A percentile compares a stretch with the other conserved stretches of the same genome.
phyloP scores from a whole-genome alignment of 2,888 invertebrate species.

The Autographa gamma region DNA sequence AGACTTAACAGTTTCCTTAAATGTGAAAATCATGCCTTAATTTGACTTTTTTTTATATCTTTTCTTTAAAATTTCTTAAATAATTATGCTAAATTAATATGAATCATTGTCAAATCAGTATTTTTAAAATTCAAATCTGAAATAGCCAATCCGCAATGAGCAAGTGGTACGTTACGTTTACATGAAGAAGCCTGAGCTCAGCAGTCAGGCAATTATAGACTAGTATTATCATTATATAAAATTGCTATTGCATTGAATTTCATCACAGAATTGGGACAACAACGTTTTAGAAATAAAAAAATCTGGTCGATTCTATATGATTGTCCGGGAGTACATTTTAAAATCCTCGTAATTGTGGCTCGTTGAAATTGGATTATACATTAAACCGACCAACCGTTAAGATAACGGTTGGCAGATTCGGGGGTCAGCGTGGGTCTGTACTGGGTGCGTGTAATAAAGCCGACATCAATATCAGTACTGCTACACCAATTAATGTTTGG shows the following conservation, averaged over 20 bases:
- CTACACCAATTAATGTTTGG: neutral
- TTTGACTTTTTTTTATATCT: too few relatives aligned
- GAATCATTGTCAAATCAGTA: too few relatives aligned
- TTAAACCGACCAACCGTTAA: constrained; percentile 39
- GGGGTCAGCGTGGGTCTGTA: constrained; percentile 24
- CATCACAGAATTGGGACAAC: too few relatives aligned
- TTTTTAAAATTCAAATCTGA: too few relatives aligned
- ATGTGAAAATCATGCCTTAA: neutral
- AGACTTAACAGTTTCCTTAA: constrained; percentile 17
- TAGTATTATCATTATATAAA: too few relatives aligned
- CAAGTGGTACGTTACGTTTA: too few relatives aligned
- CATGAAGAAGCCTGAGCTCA: too few relatives aligned
- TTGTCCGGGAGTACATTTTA: constrained; percentile 28
- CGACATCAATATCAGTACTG: neutral
- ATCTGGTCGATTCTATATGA: constrained; percentile 35
- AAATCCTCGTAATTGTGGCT: constrained; percentile 17
- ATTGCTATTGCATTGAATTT: too few relatives aligned
- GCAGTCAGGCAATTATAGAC: too few relatives aligned
- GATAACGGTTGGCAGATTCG: constrained; percentile 29
- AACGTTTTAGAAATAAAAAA: constrained; percentile 21
- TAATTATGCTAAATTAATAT: too few relatives aligned
- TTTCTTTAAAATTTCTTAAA: too few relatives aligned
- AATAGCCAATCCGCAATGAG: too few relatives aligned
- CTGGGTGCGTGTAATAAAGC: constrained; percentile 6
- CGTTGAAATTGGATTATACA: constrained; percentile 38